Base-by-base conservation (phyloP, 1,140 invertebrate species). In the Dryas iulia region DNA sequence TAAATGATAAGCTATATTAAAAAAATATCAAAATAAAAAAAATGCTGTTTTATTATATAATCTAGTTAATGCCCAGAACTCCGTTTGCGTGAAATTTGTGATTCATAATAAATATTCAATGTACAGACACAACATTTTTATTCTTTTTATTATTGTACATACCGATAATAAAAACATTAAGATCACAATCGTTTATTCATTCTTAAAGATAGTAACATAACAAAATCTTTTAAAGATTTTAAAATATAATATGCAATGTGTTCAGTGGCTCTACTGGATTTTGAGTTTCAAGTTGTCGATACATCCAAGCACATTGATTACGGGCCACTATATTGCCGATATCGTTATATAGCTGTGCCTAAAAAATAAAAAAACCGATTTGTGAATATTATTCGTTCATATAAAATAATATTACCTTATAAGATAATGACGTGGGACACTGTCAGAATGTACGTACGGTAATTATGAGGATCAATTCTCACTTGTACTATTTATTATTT, bases 231-330 rank as follows among this genome's bases (percentile, higher is more conserved):
- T 54, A 68, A 66, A 65, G 66, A 35, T 73, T 59, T 84, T 83
- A 90, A 83, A 85, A 90, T 77, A 88, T 81, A 59, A 90, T 81
- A 66, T 90, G 77, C n/a, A 92, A 74, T 71, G 82, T 87, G 77
- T 92, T 90, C 33, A 85, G 79, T 31, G 82, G 80, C 74, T 92
- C 90, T 3, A 91, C 92, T 7, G 94, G 92, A 83, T 94, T 93
- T 76, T 96, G 94, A 76, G 94, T 93, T 83, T 96, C 94, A 1
- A 96, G 85, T 66, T 95, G 93, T 31, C 94, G 92, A 73, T 95
- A 96, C 85, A 96, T 95, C 71, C 94, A 94, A 0, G 96, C 94
- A 78, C 94, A 95, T 68, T 95, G 95, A 83, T 96, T 96, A 68
- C 96, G 92, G 73, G 96, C 93, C 21, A 83, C 89, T 21, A 93